A percentile compares a stretch with the other conserved stretches of the same genome.
Conservation (phyloP, 2,113 vertebrate species). For the Arvicanthis niloticus region DNA sequence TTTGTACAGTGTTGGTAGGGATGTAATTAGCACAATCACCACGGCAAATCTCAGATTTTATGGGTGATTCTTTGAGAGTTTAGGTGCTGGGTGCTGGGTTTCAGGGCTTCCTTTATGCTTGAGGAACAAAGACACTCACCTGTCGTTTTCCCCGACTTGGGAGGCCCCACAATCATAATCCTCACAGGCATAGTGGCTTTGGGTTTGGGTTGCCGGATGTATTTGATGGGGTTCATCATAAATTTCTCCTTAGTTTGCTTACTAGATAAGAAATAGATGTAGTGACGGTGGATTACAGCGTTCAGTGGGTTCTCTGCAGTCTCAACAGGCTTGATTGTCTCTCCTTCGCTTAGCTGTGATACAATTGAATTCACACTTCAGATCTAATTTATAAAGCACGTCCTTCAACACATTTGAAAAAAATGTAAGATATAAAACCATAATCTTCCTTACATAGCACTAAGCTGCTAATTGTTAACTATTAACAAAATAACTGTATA, state of each 20-base stretch:
- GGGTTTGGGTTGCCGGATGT: constrained; percentile 92
- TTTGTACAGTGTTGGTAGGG: background rate
- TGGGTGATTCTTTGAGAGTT: background rate
- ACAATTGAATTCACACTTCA: constrained; percentile 42
- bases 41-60: background rate
- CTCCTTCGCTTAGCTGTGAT: constrained; percentile 90
- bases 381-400: constrained; percentile 33
- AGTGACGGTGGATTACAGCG: constrained; percentile 93
- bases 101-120: background rate
- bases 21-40: background rate
- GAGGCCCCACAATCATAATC: constrained; percentile 93
- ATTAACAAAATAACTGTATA: background rate
- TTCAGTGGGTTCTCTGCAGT: constrained; percentile 83
- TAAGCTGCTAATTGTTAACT: constrained; percentile 1
- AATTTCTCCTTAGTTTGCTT: constrained; percentile 93
- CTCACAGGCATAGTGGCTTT: constrained; percentile 89
- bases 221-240: constrained; percentile 95
- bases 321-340: constrained; percentile 90
- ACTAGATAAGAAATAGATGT: constrained; percentile 95
- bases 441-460: background rate
- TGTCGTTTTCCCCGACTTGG: constrained; percentile 97
- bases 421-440: constrained; percentile 1
- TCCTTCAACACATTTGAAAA: constrained; percentile 46
- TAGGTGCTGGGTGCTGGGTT: background rate
- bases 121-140: constrained; percentile 84